A percentile compares a stretch with the other conserved stretches of the same genome.
These are phyloP conservation scores for Acanthosepion esculentum DNA, from an alignment of 2,888 invertebrate species.

Conservation along the genomic window DNA sequence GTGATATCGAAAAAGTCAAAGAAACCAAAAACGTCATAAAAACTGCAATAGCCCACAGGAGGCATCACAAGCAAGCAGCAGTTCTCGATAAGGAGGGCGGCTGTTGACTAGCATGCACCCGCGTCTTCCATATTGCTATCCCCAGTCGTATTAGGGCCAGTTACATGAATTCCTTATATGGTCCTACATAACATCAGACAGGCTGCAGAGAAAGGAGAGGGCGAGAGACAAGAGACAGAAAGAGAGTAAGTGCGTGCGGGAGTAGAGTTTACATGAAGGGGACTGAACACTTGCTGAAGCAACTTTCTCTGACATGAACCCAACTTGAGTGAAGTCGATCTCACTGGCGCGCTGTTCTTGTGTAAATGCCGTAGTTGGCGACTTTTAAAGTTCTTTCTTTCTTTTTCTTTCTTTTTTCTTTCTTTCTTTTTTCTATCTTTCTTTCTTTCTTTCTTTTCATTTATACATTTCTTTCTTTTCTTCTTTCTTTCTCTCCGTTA, in stretches of 20 bases:
- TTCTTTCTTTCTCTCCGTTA: not conserved
- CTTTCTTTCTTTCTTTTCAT: not conserved
- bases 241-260: not conserved
- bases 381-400: not conserved
- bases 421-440: not conserved
- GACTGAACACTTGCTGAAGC: not conserved
- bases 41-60: not conserved
- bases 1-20: not conserved
- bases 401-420: not conserved
- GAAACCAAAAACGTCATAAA: not conserved
- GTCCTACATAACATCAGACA: not conserved
- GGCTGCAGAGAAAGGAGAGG: not conserved
- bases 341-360: not conserved
- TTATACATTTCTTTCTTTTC: not conserved
- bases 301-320: not conserved
- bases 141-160: not conserved
- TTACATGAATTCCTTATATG: slow-evolving; percentile 16
- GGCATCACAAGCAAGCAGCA: slow-evolving; percentile 2
- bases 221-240: not conserved
- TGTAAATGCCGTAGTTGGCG: not conserved
- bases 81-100: not conserved
- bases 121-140: not conserved
- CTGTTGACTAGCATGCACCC: not conserved
- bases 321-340: not conserved
- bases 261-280: not conserved